Base-by-base conservation (phyloP, 2,888 invertebrate genomes). In the Emesis russula region DNA sequence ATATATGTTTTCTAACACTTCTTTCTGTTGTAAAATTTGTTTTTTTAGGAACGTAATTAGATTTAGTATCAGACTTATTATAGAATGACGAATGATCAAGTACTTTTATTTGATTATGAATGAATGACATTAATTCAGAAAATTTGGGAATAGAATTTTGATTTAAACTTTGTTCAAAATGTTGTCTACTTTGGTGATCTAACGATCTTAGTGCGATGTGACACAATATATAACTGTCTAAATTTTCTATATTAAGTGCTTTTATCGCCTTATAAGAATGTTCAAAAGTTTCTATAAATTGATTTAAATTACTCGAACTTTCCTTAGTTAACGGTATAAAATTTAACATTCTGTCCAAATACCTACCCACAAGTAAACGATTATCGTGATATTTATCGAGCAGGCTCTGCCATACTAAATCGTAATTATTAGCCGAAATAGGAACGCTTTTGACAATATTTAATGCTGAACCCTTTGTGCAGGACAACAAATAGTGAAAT, bases 341-440 rank as follows among this genome's bases (percentile, higher is more conserved):
- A 66, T 81, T 88, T 83, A 89, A 84, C 86, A 89, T 89, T 79
- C 79, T 87, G 11, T 87, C 87, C 15, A 83, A 44, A 71, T 85
- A 87, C 18, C 71, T 73, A 63, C 87, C 79, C 2, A 81, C 48
- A 15, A 90, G 58, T 63, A 74, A 58, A 70, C 89, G 36, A 11
- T 85, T 83, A 71, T 91, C 91, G 36, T 89, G 85, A 66, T 91
- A 88, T 74, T 88, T 91, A 48, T 87, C 82, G 7, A 91, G 41
- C 82, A 91, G 76, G 31, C 77, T 81, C 79, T 88, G 44, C 90
- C 86, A 90, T 13, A 88, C 85, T 38, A 88, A 33, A 25, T 75
- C 70, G 41, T 90, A 88, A 68, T 88, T 90, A 78, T 18, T 71
- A 18, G 66, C 85, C 5, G 85, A 66, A 41, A 86, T 82, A 13